Evolutionary conservation across 2,113 vertebrate species (phyloP).

Genomic region (Anas platyrhynchos): DNA sequence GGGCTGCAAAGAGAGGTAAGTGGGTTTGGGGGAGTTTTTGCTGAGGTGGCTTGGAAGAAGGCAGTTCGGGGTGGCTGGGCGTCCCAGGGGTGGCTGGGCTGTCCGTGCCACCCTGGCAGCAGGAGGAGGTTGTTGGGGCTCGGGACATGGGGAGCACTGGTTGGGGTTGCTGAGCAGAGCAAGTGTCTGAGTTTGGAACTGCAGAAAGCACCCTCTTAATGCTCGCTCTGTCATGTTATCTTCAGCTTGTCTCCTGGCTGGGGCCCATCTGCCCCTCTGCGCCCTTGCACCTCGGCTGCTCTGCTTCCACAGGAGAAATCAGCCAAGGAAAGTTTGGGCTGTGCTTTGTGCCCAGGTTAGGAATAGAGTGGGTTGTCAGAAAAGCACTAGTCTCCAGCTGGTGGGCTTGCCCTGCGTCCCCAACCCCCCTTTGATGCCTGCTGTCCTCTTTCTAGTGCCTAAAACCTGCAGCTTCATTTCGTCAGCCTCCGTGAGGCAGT

Average conservation of each 20-base stretch:
- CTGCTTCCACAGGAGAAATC: not conserved
- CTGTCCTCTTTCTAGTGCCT: not conserved
- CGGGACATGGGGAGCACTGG: no score
- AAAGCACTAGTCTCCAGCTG: not conserved
- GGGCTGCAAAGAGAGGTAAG: no score
- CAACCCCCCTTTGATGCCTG: not conserved
- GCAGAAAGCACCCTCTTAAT: not conserved
- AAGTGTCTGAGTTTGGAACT: not conserved
- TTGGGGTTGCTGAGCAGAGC: no score
- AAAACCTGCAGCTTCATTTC: not conserved
- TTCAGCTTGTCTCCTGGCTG: not conserved
- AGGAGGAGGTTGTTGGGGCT: not conserved
- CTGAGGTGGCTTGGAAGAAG: not conserved
- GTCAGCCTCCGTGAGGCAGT: not conserved
- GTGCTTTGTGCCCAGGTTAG: not conserved
- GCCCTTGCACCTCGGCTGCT: not conserved
- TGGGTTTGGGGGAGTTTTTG: not conserved
- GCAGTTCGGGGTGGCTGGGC: not conserved
- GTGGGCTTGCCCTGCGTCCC: not conserved
- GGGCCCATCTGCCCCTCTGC: not conserved
- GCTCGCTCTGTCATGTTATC: accelerated
- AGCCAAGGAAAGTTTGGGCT: not conserved
- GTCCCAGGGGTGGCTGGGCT: accelerated
- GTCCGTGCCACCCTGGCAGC: not conserved
- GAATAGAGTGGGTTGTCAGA: not conserved